Evolutionary conservation across 2,888 invertebrate genomes (phyloP), one percentile per base, ranked within the genome.

Genomic region (Merodon equestris): DNA sequence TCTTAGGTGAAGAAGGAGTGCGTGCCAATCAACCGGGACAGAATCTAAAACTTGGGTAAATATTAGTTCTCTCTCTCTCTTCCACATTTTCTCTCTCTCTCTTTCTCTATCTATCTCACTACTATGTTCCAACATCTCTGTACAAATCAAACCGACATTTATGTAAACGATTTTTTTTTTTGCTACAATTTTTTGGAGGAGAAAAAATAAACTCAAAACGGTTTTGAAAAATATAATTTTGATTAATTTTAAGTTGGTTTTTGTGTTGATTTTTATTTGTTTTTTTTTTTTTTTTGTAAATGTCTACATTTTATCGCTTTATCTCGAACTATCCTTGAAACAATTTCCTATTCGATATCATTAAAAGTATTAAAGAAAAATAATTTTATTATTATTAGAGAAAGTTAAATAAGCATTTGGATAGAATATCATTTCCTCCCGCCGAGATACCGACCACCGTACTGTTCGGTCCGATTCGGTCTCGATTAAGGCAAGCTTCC

Each of bases 31-130:
- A 88, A 84, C 88, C 87, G 83, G 97, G 97, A 91, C 97, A 97
- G 92, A 96, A 97, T 91, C 94, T 97, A 90, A 97, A 97, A 91
- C 93, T 98, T 91, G 98, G 98, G 98, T 98, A 96, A 95, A 93
- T 92, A 90, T 88, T 82, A 82, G 77, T 83, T 83, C 82, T 84
- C 84, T 82, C 81, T 83, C 83, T 82, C 82, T 83, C 70, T 40
- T 60, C 68, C 57, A 56, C 40, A 45, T 68, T 27, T 27, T 7
- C 7, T 7, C 7, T 27, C 27, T 27, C 27, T 27, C 27, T 27
- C 27, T 27, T 50, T 51, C 51, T 64, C 44, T 76, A 27, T 27
- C 27, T 7, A 27, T 27, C 2, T 27, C 27, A 27, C 7, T 27
- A 27, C 27, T 27, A 27, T 4, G 27, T 4, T 27, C 3, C 2